Evolutionary conservation across 1,140 invertebrate species (phyloP).

Genomic region (Anastrepha obliqua): DNA sequence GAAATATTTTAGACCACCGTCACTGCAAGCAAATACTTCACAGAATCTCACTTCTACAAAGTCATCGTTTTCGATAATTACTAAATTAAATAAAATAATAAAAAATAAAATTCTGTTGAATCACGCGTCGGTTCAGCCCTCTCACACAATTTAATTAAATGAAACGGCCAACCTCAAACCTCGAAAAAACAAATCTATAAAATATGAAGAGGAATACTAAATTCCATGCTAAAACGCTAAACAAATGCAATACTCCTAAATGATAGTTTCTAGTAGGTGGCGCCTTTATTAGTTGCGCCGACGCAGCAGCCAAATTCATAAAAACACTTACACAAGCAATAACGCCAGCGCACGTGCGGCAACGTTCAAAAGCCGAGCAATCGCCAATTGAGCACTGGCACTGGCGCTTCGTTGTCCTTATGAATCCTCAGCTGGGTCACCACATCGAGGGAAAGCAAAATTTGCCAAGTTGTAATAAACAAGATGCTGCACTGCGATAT

Average conservation of each 20-base stretch:
- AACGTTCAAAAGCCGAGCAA: slow-evolving; percentile 18
- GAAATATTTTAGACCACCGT: not conserved
- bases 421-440: not conserved
- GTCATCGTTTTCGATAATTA: slow-evolving; percentile 44
- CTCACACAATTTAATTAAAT: slow-evolving; percentile 50
- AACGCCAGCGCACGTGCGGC: slow-evolving; percentile 4
- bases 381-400: not conserved
- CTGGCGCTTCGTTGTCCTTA: not conserved
- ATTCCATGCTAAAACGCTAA: slow-evolving; percentile 11
- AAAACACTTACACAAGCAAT: not conserved
- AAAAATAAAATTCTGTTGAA: slow-evolving; percentile 1
- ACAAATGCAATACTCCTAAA: not conserved
- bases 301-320: not conserved
- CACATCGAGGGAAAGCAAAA: not conserved
- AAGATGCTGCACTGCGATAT: slow-evolving; percentile 38
- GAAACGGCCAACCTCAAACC: not conserved
- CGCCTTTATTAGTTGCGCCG: slow-evolving; percentile 41
- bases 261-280: not conserved
- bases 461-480: slow-evolving; percentile 46
- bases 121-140: not conserved
- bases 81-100: not conserved
- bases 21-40: not conserved
- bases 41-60: not conserved
- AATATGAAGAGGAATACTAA: slow-evolving; percentile 10
- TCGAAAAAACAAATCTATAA: not conserved